Percentiles rank a stretch among this genome's conserved stretches.
Conservation (phyloP, 2,113 vertebrate genomes). For the Saguinus imperator region DNA sequence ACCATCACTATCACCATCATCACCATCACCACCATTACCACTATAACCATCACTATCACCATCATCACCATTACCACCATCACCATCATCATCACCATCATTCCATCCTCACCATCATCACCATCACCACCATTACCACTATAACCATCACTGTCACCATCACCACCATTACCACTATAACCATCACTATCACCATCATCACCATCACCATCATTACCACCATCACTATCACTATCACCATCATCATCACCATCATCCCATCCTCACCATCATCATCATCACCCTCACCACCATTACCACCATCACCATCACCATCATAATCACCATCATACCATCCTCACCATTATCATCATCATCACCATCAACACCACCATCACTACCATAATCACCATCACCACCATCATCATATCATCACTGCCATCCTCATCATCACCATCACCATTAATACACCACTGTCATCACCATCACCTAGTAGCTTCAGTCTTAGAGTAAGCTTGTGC, state of each 20-base stretch:
- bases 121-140: rapidly evolving
- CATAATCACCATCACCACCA: rapidly evolving
- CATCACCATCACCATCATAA: too few species aligned
- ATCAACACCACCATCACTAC: rapidly evolving
- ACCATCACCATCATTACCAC: rapidly evolving
- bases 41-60: too few species aligned
- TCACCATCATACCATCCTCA: too few species aligned
- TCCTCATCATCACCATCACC: rapidly evolving
- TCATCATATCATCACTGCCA: rapidly evolving
- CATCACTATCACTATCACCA: too few species aligned
- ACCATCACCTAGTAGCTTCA: neutral
- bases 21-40: too few species aligned
- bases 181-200: rapidly evolving
- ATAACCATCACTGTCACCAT: rapidly evolving
- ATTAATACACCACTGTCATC: rapidly evolving
- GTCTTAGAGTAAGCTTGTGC: neutral
- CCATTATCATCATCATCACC: rapidly evolving
- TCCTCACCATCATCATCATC: rapidly evolving
- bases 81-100: rapidly evolving
- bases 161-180: rapidly evolving
- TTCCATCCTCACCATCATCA: rapidly evolving
- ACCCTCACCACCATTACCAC: rapidly evolving
- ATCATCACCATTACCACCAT: too few species aligned
- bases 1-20: too few species aligned
- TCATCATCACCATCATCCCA: rapidly evolving